These are phyloP conservation scores for Formica exsecta DNA, from an alignment of 1,140 invertebrate species.

Conservation along the genomic window DNA sequence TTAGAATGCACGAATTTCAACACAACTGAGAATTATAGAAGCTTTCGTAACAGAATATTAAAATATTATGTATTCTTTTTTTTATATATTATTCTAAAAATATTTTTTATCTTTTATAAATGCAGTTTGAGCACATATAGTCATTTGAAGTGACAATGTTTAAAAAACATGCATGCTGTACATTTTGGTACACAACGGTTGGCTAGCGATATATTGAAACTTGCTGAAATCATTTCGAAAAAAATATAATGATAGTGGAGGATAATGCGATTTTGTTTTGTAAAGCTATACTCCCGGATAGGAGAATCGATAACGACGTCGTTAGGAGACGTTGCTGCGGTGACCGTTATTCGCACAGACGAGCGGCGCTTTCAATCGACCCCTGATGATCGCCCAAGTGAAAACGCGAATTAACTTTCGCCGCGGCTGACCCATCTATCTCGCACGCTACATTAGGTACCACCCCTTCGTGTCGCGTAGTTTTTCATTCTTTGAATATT, in stretches of 20 bases:
- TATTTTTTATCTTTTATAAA: background rate
- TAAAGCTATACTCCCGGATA: slow-evolving; percentile 49
- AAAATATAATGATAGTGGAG: slow-evolving; percentile 35
- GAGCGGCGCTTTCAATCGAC: slow-evolving; percentile 75
- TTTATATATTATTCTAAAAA: background rate
- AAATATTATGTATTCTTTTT: background rate
- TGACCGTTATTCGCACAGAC: slow-evolving; percentile 74
- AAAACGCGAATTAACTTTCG: slow-evolving; percentile 79
- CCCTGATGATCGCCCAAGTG: slow-evolving; percentile 72
- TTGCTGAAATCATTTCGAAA: background rate
- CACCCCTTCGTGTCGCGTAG: slow-evolving; percentile 72
- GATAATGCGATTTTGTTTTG: slow-evolving; percentile 65
- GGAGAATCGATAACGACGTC: slow-evolving; percentile 76
- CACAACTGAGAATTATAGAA: background rate
- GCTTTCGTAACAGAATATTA: background rate
- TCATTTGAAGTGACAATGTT: background rate
- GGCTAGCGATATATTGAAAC: slow-evolving; percentile 6
- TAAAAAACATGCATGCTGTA: background rate
- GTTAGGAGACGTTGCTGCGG: slow-evolving; percentile 71
- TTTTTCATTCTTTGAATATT: slow-evolving; percentile 79
- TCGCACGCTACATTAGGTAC: slow-evolving; percentile 78
- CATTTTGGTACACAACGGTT: background rate
- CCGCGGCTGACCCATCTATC: slow-evolving; percentile 76
- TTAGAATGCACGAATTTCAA: slow-evolving; percentile 20
- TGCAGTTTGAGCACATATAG: background rate